phyloP scores from a whole-genome alignment of 2,113 vertebrate species.

The Vimba vimba region DNA sequence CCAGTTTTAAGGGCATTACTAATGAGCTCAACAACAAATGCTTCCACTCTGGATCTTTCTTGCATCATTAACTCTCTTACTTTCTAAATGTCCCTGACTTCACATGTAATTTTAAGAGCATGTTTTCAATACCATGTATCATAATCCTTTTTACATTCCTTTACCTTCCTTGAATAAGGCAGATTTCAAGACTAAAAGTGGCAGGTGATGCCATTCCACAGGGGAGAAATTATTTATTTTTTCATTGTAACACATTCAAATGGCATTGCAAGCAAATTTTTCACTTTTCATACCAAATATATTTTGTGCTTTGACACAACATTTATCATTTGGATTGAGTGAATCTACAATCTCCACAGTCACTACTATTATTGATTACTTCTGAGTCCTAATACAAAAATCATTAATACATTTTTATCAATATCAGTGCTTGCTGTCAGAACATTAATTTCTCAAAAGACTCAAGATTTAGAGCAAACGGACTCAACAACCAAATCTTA shows the following conservation, averaged over 20 bases:
- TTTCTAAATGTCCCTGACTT: constrained; percentile 45
- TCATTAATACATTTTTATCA: background rate
- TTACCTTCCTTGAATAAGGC: constrained; percentile 16
- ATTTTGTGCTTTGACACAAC: background rate
- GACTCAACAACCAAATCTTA: constrained; percentile 1
- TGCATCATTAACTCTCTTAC: constrained; percentile 16
- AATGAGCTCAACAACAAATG: constrained; percentile 32
- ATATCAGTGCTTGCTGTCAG: background rate
- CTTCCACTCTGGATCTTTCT: background rate
- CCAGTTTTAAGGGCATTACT: constrained; percentile 28
- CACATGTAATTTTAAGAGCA: background rate
- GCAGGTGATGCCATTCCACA: background rate
- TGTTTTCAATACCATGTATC: background rate
- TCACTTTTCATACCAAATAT: background rate
- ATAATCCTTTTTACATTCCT: constrained; percentile 4
- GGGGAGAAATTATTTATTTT: background rate
- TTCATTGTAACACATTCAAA: background rate
- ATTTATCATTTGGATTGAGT: background rate
- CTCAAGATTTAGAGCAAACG: background rate
- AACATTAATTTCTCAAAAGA: background rate
- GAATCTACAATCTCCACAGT: background rate
- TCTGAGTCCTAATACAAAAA: background rate
- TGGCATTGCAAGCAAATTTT: background rate
- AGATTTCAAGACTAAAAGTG: constrained; percentile 15
- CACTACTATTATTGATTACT: background rate